Evolutionary conservation across 2,113 vertebrate genomes (phyloP), one percentile per base, ranked within the genome.

Genomic region (Caretta caretta): DNA sequence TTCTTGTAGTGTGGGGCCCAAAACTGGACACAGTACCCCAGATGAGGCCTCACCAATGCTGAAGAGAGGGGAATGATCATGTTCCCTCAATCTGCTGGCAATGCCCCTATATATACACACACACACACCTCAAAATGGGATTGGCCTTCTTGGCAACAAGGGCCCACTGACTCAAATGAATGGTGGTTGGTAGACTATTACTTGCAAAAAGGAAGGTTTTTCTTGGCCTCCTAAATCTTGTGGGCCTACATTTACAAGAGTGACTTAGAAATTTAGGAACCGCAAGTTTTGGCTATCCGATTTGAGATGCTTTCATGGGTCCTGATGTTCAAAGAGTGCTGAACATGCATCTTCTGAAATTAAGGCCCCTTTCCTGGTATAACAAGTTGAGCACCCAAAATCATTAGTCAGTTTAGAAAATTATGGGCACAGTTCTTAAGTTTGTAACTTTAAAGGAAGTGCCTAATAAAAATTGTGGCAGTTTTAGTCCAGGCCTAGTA

Each of bases 401-500:
- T 27, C 5, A 0, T 84, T 59, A 46, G 35, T n/a, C 7, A 69
- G 5, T 31, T 14, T n/a, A 86, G 83, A 91, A 65, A 56, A 8
- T 35, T 88, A 91, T 90, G 79, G 51, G 7, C 72, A 54, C 7
- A 48, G 80, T 27, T 1, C 7, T 29, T 72, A 19, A 83, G 24
- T 83, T 4, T 53, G 38, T 94, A 56, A 86, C 57, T 57, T 42
- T 65, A 92, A 88, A 69, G 42, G 29, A 59, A 92, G 56, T 89
- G 78, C 46, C 59, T 2, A 38, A 38, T 17, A 84, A 89, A 91
- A 48, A 4, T 89, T 94, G 5, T 16, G 88, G 76, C 86, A 25
- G 13, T 94, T 95, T 93, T 89, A 91, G 46, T 97, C 1, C 10
- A 83, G 76, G 57, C 8, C 22, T 59, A 69, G 7, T 91, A 90